Base-by-base conservation (phyloP, 2,113 vertebrate species). In the Oncorhynchus mykiss region DNA sequence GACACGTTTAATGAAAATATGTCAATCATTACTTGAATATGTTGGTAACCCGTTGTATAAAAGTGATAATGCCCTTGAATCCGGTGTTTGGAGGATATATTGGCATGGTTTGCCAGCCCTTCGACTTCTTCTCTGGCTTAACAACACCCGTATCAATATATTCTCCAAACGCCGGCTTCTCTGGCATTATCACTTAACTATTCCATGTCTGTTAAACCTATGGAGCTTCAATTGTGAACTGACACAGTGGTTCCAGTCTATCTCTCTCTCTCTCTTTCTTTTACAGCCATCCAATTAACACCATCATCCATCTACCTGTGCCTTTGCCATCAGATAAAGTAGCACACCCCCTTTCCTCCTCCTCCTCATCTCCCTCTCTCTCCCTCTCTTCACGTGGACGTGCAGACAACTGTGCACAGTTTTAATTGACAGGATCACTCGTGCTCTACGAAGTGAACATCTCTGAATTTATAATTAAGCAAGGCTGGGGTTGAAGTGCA, bases 381-480 rank as follows among this genome's bases (percentile, higher is more conserved):
- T 45, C 39, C 39, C 54, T 65, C 25, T 54, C 80, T 62, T 73
- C 81, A 70, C 65, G 74, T 86, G 81, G 39, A 29, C 59, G 57
- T 49, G 76, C 78, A 82, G 79, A 83, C 81, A 88, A 85, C 83
- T 81, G 81, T 85, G 73, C 84, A 84, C 84, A 84, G 83, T 89
- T 87, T 90, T 91, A 91, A 92, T 92, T 91, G 91, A 91, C 84
- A 83, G 80, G 82, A 78, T 81, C 76, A 82, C 83, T 79, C 81
- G 76, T 72, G 77, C 77, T 82, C 73, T 75, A 78, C 81, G 82
- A 87, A 70, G 67, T 54, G 77, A 79, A 89, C 39, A 77, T 83
- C 80, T 87, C 86, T 84, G 80, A 83, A 84, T 90, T 90, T 87
- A 80, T 91, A 91, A 92, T 93, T 92, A 92, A 88, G 86, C 62